These are phyloP conservation scores for Turritopsis dohrnii DNA, from an alignment of 30 jellyfish, hydroid and myxozoan species.

Conservation along the genomic window DNA sequence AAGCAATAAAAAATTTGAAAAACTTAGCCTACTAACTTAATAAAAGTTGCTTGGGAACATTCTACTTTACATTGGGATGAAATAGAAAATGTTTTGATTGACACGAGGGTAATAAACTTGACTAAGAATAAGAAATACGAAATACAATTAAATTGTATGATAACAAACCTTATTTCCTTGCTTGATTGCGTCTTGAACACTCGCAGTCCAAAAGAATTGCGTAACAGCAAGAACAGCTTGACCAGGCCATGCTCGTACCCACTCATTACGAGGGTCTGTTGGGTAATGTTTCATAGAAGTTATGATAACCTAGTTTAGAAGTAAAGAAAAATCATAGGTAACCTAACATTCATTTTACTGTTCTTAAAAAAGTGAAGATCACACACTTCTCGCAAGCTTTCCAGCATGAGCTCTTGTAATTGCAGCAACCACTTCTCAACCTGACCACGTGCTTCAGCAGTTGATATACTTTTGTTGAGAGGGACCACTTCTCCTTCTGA, in stretches of 20 bases:
- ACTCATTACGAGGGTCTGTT: slow-evolving; percentile 51
- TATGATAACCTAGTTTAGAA: slow-evolving; percentile 50
- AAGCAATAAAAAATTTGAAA: neutral
- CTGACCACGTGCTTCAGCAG: slow-evolving; percentile 98
- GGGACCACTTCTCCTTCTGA: slow-evolving; percentile 99
- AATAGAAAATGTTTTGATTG: neutral
- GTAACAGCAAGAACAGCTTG: slow-evolving; percentile 97
- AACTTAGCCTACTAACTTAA: no score
- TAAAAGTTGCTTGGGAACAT: no score
- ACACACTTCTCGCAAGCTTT: slow-evolving; percentile 79
- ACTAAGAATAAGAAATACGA: neutral
- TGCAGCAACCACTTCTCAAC: slow-evolving; percentile 98
- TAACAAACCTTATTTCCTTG: slow-evolving; percentile 68
- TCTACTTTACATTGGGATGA: neutral
- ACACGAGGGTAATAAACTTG: neutral
- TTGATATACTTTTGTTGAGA: slow-evolving; percentile 66
- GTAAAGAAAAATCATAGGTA: neutral
- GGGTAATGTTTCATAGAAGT: slow-evolving; percentile 64
- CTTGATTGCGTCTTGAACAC: slow-evolving; percentile 73
- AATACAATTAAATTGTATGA: neutral
- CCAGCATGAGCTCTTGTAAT: slow-evolving; percentile 82
- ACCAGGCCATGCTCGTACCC: slow-evolving; percentile 99
- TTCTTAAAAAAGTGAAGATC: neutral
- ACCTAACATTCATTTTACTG: neutral
- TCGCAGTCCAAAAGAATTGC: slow-evolving; percentile 90